Percentiles rank a stretch among this genome's conserved stretches.
phyloP scores from a whole-genome alignment of 1,140 invertebrate species.

The Drosophila seguyi region DNA sequence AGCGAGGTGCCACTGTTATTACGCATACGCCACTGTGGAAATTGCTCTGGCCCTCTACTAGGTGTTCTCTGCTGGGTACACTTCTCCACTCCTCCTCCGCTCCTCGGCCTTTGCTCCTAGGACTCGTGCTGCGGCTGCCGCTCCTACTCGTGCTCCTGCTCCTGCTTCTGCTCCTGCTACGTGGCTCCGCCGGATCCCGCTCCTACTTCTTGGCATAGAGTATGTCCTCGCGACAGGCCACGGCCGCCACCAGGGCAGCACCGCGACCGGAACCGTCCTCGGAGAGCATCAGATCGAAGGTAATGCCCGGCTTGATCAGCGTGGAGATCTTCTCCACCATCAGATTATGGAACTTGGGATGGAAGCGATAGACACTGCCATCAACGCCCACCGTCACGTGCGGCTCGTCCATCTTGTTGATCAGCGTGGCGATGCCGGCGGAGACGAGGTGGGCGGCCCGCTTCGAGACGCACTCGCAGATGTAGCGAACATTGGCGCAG shows the following conservation, averaged over 20 bases:
- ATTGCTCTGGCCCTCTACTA: constrained; percentile 29
- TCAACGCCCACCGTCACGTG: constrained; percentile 98
- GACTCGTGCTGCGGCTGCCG: constrained; percentile 19
- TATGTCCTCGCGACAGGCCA: constrained; percentile 88
- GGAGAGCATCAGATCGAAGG: constrained; percentile 98
- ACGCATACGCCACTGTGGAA: constrained; percentile 40
- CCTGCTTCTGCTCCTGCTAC: constrained; percentile 9
- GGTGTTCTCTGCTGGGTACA: constrained; percentile 33
- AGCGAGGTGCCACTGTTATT: constrained; percentile 35
- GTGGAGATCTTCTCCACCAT: constrained; percentile 97
- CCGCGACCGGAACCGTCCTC: constrained; percentile 99
- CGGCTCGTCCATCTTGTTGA: constrained; percentile 95
- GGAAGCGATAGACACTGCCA: constrained; percentile 99
- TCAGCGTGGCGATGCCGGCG: constrained; percentile 93
- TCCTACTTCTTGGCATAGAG: constrained; percentile 67
- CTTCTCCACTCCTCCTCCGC: neutral
- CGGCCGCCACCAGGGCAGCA: constrained; percentile 98
- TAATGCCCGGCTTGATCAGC: constrained; percentile 89
- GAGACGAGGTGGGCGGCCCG: constrained; percentile 97
- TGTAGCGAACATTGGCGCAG: constrained; percentile 95
- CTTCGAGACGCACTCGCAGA: constrained; percentile 96
- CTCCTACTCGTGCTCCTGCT: constrained; percentile 12
- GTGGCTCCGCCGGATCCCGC: constrained; percentile 13
- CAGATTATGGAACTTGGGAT: constrained; percentile 98
- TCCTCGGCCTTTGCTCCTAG: constrained; percentile 20